Evolutionary conservation across 2,113 vertebrate genomes (phyloP).

Genomic region (Rhinopithecus roxellana): DNA sequence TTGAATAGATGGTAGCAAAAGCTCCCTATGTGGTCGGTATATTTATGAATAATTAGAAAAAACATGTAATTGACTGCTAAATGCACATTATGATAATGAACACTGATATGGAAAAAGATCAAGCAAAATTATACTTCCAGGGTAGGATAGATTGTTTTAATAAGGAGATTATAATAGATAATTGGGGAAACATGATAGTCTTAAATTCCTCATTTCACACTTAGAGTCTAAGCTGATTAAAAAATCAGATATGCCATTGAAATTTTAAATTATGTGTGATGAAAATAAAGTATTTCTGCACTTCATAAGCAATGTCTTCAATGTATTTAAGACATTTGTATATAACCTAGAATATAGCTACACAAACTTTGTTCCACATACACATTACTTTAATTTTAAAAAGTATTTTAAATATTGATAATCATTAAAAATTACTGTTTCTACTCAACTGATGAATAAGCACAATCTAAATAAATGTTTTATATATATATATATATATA

Average conservation of each 20-base stretch:
- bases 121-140: not conserved
- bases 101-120: not conserved
- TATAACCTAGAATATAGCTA: not conserved
- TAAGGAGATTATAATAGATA: conserved; percentile 20
- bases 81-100: not conserved
- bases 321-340: not conserved
- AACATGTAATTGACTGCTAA: not conserved
- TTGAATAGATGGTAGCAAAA: not conserved
- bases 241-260: not conserved
- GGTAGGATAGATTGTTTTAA: not conserved
- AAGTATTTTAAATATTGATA: not conserved
- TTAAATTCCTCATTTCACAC: not conserved
- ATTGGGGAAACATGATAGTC: not conserved
- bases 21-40: not conserved
- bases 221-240: not conserved
- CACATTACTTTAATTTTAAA: not conserved
- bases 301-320: not conserved
- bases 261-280: not conserved
- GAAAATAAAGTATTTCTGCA: not conserved
- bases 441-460: not conserved
- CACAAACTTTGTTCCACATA: not conserved
- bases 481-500: not conserved
- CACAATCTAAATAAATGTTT: not conserved
- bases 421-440: not conserved
- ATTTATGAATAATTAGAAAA: not conserved